Conservation (phyloP, 2,113 vertebrate species). For the Tichodroma muraria region DNA sequence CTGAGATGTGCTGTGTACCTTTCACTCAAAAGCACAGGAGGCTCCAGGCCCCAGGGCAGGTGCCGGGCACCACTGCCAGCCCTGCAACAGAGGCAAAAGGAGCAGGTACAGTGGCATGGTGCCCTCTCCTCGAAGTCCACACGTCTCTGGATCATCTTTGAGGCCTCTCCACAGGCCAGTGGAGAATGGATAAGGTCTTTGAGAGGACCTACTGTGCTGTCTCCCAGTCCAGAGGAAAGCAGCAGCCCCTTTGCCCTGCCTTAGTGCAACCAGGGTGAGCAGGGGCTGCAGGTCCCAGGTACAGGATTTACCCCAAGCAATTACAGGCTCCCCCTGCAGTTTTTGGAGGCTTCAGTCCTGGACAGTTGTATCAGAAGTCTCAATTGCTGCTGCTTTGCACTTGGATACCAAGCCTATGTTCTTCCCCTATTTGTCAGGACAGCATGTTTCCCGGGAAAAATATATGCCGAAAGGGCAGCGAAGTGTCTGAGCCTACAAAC, state of each 20-base stretch:
- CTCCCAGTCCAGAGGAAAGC: background rate
- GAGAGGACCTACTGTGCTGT: background rate
- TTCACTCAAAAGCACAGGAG: background rate
- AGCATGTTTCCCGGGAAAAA: background rate
- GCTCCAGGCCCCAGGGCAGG: fast-evolving
- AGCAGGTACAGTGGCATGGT: background rate
- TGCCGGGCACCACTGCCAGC: fast-evolving
- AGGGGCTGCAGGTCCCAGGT: background rate
- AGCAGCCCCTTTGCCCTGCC: background rate
- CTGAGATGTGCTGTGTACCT: background rate
- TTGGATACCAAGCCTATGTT: background rate
- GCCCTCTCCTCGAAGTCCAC: background rate
- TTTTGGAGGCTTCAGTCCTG: background rate
- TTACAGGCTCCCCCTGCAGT: background rate
- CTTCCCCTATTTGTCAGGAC: background rate
- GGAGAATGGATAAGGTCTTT: background rate
- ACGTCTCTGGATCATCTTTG: background rate
- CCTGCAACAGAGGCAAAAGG: background rate
- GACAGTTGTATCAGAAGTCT: background rate
- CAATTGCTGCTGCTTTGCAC: background rate
- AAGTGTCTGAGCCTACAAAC: background rate
- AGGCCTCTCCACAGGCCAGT: fast-evolving
- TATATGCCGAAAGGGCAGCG: fast-evolving
- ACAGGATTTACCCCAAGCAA: background rate
- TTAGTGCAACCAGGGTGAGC: too few species aligned